A percentile compares a stretch with the other conserved stretches of the same genome.
Evolutionary conservation across 2,888 invertebrate genomes (phyloP).

Genomic region (Drosophila seclusa): DNA sequence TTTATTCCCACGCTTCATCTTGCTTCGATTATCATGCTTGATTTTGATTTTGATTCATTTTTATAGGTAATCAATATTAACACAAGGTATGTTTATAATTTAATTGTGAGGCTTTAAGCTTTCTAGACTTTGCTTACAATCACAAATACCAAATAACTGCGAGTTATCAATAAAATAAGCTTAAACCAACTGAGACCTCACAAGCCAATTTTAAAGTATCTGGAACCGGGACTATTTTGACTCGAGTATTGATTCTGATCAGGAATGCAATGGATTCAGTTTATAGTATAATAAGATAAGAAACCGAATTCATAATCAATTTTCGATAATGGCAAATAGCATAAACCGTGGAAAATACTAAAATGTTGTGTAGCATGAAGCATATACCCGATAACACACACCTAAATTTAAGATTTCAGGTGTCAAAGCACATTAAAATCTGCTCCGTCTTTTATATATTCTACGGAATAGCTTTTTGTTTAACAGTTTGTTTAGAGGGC

Average conservation of each 20-base stretch:
- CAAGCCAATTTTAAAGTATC: neutral
- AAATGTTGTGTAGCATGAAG: neutral
- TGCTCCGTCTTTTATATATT: conserved; percentile 7
- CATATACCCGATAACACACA: neutral
- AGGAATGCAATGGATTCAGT: neutral
- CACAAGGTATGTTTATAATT: too few species aligned
- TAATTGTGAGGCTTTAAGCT: too few species aligned
- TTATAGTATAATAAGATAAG: neutral
- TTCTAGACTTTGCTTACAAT: neutral
- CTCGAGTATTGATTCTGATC: neutral
- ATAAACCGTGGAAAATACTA: neutral
- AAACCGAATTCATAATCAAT: neutral
- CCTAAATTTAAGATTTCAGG: neutral
- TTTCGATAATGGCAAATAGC: neutral
- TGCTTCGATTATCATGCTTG: neutral
- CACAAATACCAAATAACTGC: neutral
- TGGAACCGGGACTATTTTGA: neutral
- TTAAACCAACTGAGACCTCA: neutral
- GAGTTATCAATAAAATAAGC: neutral
- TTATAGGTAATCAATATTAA: neutral
- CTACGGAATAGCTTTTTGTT: neutral
- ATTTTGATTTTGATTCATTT: neutral
- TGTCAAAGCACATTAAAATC: neutral
- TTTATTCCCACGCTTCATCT: neutral
- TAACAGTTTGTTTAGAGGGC: conserved; percentile 4